Evolutionary conservation across 2,888 invertebrate species (phyloP).

Genomic region (Apamea anceps): DNA sequence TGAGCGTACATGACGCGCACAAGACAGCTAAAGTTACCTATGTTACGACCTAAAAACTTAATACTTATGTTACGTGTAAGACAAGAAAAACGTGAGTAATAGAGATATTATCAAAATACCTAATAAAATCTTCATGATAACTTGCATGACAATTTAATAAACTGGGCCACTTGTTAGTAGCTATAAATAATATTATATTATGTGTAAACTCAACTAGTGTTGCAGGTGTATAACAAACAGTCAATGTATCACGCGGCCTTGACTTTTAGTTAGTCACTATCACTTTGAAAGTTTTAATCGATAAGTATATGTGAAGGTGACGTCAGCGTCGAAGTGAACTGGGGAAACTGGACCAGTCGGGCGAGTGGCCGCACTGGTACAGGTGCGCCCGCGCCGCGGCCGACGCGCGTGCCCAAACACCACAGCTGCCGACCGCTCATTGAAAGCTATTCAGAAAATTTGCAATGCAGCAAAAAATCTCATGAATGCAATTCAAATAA

Average conservation of each 20-base stretch:
- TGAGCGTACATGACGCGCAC: conserved; percentile 37
- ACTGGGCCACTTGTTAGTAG: conserved; percentile 11
- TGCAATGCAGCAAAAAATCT: conserved; percentile 38
- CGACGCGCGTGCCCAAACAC: conserved; percentile 71
- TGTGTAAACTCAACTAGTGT: conserved; percentile 33
- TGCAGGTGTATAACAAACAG: conserved; percentile 53
- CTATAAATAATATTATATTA: conserved; percentile 16
- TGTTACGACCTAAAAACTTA: conserved; percentile 48
- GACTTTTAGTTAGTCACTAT: conserved; percentile 68
- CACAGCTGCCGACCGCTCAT: conserved; percentile 66
- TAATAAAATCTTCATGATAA: conserved; percentile 23
- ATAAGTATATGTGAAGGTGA: conserved; percentile 62
- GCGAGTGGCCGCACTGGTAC: conserved; percentile 70
- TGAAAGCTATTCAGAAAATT: conserved; percentile 67
- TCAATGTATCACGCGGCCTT: conserved; percentile 60
- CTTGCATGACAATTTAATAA: conserved; percentile 20
- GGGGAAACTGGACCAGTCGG: conserved; percentile 69
- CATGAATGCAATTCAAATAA: conserved; percentile 32
- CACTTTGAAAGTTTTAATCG: conserved; percentile 64
- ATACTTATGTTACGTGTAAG: conserved; percentile 1
- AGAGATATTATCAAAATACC: conserved; percentile 22
- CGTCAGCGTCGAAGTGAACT: conserved; percentile 66
- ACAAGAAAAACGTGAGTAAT: conserved; percentile 23
- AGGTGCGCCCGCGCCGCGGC: conserved; percentile 72
- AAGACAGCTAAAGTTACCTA: conserved; percentile 44